phyloP scores from a whole-genome alignment of 2,888 invertebrate genomes.

The Blomia tropicalis region DNA sequence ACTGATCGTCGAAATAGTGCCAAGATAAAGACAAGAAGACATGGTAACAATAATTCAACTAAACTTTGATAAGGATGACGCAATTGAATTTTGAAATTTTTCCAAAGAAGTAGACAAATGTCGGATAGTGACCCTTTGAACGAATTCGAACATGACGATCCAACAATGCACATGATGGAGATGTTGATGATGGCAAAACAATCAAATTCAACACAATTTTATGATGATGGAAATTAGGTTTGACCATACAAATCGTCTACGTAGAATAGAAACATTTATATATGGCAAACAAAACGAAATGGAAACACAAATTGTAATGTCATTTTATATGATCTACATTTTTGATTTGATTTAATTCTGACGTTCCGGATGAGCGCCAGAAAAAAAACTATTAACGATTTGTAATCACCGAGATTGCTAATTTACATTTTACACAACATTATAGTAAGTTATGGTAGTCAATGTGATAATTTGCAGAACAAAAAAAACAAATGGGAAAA shows the following conservation, averaged over 20 bases:
- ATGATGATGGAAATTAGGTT: not conserved
- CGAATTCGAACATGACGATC: not conserved
- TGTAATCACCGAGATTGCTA: too few relatives aligned
- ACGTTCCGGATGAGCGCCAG: too few relatives aligned
- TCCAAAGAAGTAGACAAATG: constrained; percentile 60
- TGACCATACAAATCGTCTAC: not conserved
- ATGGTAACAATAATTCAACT: constrained; percentile 51
- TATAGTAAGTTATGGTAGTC: too few relatives aligned
- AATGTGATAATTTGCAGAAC: too few relatives aligned
- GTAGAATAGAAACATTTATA: not conserved
- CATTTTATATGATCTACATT: too few relatives aligned
- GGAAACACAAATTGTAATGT: too few relatives aligned
- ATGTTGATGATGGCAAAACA: not conserved
- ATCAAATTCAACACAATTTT: not conserved
- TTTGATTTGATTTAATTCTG: too few relatives aligned
- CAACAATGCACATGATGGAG: too few relatives aligned
- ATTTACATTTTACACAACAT: too few relatives aligned
- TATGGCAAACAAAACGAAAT: not conserved
- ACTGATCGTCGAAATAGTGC: constrained; percentile 53
- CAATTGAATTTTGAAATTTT: constrained; percentile 61
- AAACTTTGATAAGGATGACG: constrained; percentile 51
- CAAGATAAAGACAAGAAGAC: constrained; percentile 49
- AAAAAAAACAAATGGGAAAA: too few relatives aligned
- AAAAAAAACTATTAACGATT: too few relatives aligned
- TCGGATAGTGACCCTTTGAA: constrained; percentile 27